Evolutionary conservation across 2,888 invertebrate genomes (phyloP).

Genomic region (Aleiodes testaceus): DNA sequence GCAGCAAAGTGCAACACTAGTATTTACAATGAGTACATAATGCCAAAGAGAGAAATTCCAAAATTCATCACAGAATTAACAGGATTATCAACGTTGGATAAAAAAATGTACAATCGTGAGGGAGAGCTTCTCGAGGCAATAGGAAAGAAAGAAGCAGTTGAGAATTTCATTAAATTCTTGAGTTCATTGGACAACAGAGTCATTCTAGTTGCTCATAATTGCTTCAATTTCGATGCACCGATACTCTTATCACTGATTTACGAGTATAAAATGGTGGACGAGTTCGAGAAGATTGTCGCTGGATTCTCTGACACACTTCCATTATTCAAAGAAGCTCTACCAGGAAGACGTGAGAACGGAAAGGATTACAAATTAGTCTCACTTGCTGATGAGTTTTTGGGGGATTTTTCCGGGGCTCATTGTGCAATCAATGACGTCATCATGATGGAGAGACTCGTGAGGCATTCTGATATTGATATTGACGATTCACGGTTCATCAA

Average conservation of each 20-base stretch:
- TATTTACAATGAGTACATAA: slow-evolving; percentile 13
- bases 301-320: slow-evolving; percentile 16
- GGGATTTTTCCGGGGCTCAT: slow-evolving; percentile 13
- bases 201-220: slow-evolving; percentile 3
- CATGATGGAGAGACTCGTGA: slow-evolving; percentile 5
- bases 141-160: background rate
- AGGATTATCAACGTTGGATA: background rate
- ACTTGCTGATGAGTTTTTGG: slow-evolving; percentile 9
- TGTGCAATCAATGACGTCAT: slow-evolving; percentile 11
- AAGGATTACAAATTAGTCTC: slow-evolving; percentile 20
- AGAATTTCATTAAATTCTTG: slow-evolving; percentile 4
- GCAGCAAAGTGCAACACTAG: background rate
- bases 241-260: background rate
- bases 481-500: background rate
- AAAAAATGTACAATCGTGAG: slow-evolving; percentile 15
- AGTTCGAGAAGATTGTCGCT: background rate
- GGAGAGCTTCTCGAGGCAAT: background rate
- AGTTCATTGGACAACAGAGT: background rate
- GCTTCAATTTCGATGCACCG: slow-evolving; percentile 16
- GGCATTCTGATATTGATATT: background rate
- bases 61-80: slow-evolving; percentile 25
- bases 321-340: background rate
- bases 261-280: background rate
- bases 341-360: background rate
- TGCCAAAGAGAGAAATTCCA: slow-evolving; percentile 9